A percentile compares a stretch with the other conserved stretches of the same genome.
Evolutionary conservation across 2,797 vertebrate genomes (phyloP).

Genomic region (Crenichthys baileyi): DNA sequence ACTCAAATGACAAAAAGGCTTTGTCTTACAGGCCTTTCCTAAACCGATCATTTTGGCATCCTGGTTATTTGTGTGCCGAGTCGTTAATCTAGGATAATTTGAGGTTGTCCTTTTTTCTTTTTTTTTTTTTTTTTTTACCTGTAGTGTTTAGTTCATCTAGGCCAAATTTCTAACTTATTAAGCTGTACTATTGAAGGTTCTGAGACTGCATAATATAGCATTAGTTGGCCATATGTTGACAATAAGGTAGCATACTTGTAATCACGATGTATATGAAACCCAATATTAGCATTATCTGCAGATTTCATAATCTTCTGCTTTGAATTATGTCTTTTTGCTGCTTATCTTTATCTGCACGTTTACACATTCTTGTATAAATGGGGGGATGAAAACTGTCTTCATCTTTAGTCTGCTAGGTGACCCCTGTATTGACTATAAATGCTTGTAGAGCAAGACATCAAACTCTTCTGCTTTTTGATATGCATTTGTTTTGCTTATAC

Average conservation of each 20-base stretch:
- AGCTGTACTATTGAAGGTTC: neutral
- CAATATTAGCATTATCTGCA: neutral
- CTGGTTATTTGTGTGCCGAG: neutral
- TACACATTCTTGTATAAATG: too few relatives aligned
- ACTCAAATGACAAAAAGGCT: neutral
- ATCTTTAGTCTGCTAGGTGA: too few relatives aligned
- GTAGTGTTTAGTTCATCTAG: too few relatives aligned
- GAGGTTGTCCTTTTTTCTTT: neutral
- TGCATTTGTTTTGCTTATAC: neutral
- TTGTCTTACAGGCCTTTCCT: neutral
- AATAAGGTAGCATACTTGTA: neutral
- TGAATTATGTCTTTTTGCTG: neutral
- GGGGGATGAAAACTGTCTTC: too few relatives aligned
- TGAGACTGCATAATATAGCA: neutral
- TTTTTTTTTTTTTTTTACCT: too few relatives aligned
- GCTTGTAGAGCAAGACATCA: neutral
- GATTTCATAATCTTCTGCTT: too few relatives aligned
- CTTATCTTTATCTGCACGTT: too few relatives aligned
- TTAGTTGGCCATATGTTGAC: neutral
- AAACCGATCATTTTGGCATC: neutral
- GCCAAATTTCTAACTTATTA: neutral
- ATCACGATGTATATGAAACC: neutral
- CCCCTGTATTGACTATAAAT: neutral
- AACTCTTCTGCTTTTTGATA: neutral
- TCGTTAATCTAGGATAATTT: neutral